Evolutionary conservation across 53 echinoderm and acorn worm genomes (phyloP), one percentile per base, ranked within the genome.

Genomic region (Stichopus horrens): DNA sequence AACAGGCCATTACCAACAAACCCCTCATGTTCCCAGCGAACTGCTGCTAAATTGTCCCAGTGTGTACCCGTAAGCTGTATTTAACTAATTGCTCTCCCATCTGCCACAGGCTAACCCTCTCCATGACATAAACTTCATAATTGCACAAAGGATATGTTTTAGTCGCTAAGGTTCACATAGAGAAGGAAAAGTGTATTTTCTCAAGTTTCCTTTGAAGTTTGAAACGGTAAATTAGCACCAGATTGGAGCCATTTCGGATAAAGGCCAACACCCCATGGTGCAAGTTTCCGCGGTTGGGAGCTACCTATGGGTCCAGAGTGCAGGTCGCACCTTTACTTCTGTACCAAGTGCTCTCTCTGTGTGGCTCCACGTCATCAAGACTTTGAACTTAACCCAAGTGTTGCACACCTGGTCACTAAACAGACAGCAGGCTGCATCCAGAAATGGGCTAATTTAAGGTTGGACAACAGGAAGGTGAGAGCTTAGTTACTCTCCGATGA

Each of bases 321-420:
- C 56, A 81, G 58, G 81, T 81, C 58, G 81, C 81, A 81, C 81
- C 81, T 81, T 57, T 21, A 57, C 19, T 21, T 18, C 14, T 58
- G 21, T 9, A 51, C 21, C 81, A 81, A 56, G 81, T 56, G 81
- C 58, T 81, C 81, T 81, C 81, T 58, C 81, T 81, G 81, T 81
- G 81, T 81, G 81, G 81, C 58, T 81, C 56, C 81, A 7, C 58
- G 22, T 81, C 81, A 81, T 21, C 20, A 53, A 81, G 56, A 56
- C 81, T 81, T 81, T 81, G 81, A 81, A 81, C 81, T 81, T 81
- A 81, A n/a, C 56, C 81, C 81, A 81, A 81, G 81, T 81, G 81
- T 81, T 81, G 19, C 58, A 57, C 81, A 81, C 81, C 81, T 81
- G 81, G 81, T 71, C 71, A 81, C 81, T 56, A 81, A 53, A 55